These are phyloP conservation scores for Drosophila repletoides DNA, from an alignment of 1,140 invertebrate genomes.

Conservation along the genomic window DNA sequence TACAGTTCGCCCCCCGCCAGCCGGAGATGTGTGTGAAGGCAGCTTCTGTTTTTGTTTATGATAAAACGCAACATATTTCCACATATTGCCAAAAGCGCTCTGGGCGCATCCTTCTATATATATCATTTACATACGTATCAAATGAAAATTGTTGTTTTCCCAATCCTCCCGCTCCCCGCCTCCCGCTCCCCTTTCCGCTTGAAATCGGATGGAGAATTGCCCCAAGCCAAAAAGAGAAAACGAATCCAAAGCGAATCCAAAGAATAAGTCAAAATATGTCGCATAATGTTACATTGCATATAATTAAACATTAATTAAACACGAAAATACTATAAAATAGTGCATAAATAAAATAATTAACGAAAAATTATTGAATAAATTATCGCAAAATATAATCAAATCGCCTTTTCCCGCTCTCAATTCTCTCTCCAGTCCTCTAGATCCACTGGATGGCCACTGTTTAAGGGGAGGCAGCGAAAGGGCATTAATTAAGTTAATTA, in stretches of 20 bases:
- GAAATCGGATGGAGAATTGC: slow-evolving; percentile 19
- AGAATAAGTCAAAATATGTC: slow-evolving; percentile 17
- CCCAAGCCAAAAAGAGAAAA: slow-evolving; percentile 7
- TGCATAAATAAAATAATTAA: slow-evolving; percentile 79
- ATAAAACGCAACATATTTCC: slow-evolving; percentile 15
- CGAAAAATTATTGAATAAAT: slow-evolving; percentile 79
- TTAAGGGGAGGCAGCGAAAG: too few species aligned
- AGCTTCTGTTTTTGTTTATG: slow-evolving; percentile 54
- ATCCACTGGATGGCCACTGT: slow-evolving; percentile 48
- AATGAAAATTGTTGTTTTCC: slow-evolving; percentile 53
- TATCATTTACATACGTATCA: slow-evolving; percentile 79
- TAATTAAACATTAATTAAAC: slow-evolving; percentile 59
- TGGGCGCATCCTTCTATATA: slow-evolving; percentile 29
- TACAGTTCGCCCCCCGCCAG: slow-evolving; percentile 1
- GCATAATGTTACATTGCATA: slow-evolving; percentile 77
- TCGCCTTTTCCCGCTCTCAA: slow-evolving; percentile 2
- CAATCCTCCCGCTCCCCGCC: neutral
- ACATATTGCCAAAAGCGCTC: slow-evolving; percentile 19
- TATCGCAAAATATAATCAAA: slow-evolving; percentile 59
- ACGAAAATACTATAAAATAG: slow-evolving; percentile 80
- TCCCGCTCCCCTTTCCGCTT: slow-evolving; percentile 5
- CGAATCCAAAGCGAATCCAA: slow-evolving; percentile 12
- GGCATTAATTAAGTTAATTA: slow-evolving; percentile 9
- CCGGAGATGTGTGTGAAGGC: too few species aligned
- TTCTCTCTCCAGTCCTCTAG: slow-evolving; percentile 20